These are phyloP conservation scores for Oreochromis spilurus DNA, from an alignment of 2,113 vertebrate species.

Conservation along the genomic window DNA sequence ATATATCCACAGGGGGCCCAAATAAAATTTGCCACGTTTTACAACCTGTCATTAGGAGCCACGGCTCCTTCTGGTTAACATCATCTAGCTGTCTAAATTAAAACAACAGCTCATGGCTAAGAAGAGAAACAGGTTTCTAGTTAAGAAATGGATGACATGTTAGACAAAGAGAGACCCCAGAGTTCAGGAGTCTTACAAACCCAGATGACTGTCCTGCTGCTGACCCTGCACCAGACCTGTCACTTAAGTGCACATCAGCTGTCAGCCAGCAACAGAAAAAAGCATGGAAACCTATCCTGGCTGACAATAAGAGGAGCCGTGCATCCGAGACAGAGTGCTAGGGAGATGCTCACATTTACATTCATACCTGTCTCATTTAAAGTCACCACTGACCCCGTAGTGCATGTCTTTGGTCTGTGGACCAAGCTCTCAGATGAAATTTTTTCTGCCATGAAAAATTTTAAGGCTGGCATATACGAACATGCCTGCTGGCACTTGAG, in stretches of 20 bases:
- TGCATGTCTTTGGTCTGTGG: neutral
- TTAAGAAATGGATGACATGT: neutral
- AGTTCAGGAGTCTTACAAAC: neutral
- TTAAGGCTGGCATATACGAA: fast-evolving
- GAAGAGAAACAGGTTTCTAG: neutral
- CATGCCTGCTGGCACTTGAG: neutral
- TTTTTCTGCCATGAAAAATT: neutral
- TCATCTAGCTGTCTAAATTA: neutral
- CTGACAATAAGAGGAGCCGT: neutral
- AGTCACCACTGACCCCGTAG: neutral
- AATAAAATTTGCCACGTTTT: constrained; percentile 27
- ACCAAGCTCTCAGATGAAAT: neutral
- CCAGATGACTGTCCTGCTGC: constrained; percentile 2
- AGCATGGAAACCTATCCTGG: neutral
- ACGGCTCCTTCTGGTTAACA: constrained; percentile 7
- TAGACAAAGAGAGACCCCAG: neutral
- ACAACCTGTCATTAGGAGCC: constrained; percentile 29
- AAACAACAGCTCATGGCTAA: neutral
- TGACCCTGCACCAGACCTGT: constrained; percentile 12
- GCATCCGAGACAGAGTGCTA: neutral
- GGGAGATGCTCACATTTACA: neutral
- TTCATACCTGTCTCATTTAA: neutral
- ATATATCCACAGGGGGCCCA: constrained; percentile 23
- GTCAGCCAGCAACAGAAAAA: neutral
- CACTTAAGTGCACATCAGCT: constrained; percentile 9